Evolutionary conservation across 1,140 invertebrate species (phyloP), one percentile per base, ranked within the genome.

Genomic region (Zaprionus ornatus): DNA sequence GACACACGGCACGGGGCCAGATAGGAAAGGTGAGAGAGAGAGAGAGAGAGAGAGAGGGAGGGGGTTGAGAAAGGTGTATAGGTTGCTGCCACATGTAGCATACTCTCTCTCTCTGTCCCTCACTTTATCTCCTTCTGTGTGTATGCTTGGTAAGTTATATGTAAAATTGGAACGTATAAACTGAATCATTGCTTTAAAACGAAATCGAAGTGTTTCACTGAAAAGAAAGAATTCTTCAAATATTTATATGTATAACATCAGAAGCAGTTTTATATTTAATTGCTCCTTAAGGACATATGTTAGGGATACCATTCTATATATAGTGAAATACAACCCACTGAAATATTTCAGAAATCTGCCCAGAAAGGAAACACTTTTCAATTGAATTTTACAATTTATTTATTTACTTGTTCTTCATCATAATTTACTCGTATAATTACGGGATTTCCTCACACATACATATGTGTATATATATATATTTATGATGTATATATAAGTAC

Each of bases 321-420:
- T 4, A 25, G 4, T n/a, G n/a, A 25, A 3, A 3, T 25, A 25
- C 5, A 25, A 32, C 29, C 9, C 29, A 32, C 7, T 32, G 29
- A 64, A 45, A 59, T 3, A 29, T 19, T 21, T n/a, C 29, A 25
- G 13, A 32, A 19, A 15, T 10, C 32, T 57, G 7, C n/a, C 23
- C 13, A 4, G 9, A 2, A 17, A 52, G n/a, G 27, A 55, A 37
- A 79, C 23, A 48, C 40, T 60, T 40, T 45, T 35, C 21, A 19
- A 37, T 45, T 32, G 54, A 67, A 66, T 80, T 73, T 77, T 80
- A 77, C 77, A 80, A 74, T 77, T 74, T 78, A 74, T 74, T 80
- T 78, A 78, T 80, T 80, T 74, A 74, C 32, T 66, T 80, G 64
- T 73, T 77, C 59, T 63, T 80, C 65, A 35, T 70, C 76, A 80